phyloP scores from a whole-genome alignment of 2,797 vertebrate species.

The Mus minutoides region DNA sequence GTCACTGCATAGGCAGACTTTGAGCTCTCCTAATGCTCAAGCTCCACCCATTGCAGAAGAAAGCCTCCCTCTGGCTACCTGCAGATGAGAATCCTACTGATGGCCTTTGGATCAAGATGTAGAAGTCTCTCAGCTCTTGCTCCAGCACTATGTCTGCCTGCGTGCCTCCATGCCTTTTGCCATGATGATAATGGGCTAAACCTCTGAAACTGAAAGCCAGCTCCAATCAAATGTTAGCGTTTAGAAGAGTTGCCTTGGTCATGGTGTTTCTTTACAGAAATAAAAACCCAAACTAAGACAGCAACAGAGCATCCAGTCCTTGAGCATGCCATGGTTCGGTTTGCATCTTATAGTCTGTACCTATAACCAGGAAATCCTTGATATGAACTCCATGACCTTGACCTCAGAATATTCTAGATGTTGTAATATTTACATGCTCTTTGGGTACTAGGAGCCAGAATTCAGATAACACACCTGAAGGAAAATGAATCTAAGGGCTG shows the following conservation, averaged over 20 bases:
- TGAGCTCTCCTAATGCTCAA: neutral
- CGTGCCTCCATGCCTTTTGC: neutral
- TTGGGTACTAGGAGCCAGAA: neutral
- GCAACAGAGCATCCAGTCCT: neutral
- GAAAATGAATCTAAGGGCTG: neutral
- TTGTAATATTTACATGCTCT: neutral
- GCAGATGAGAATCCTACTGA: neutral
- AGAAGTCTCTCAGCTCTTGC: neutral
- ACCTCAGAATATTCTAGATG: neutral
- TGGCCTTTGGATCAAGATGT: neutral
- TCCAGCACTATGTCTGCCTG: neutral
- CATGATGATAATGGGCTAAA: neutral
- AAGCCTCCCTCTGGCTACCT: neutral
- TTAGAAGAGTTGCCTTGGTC: neutral
- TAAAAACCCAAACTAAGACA: neutral
- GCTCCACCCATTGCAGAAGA: neutral
- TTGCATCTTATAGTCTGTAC: neutral
- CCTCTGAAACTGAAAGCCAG: neutral
- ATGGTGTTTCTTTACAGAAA: neutral
- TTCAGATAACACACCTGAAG: neutral
- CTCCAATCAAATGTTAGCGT: neutral
- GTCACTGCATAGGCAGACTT: no score
- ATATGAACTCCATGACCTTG: neutral
- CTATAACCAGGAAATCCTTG: neutral
- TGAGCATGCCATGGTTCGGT: neutral